Evolutionary conservation across 2,888 invertebrate species (phyloP), one percentile per base, ranked within the genome.

Genomic region (Ecliptopera silaceata): DNA sequence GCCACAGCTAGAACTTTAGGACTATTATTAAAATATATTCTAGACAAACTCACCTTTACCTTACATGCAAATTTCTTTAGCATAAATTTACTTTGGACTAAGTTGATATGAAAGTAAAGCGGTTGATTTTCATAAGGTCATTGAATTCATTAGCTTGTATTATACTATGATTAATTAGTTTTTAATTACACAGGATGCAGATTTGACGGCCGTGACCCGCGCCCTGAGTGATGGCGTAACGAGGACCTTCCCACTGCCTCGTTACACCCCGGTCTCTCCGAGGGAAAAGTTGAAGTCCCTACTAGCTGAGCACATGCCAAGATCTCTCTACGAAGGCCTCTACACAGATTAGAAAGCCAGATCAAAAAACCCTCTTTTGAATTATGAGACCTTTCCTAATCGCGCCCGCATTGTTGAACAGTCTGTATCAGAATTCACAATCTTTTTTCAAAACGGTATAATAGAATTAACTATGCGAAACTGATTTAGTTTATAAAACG

Each of bases 251-350:
- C 97, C 97, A 15, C 93, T 97, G 85, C 91, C 94, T 17, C 95
- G 96, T 84, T 97, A 97, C 88, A 96, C 96, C 2, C 96, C 97
- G 1, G 95, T 97, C 39, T 95, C 95, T 1, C 93, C 94, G 42
- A 90, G 93, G 45, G 97, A 97, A 84, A 95, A 96, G 77, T 85
- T 97, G 46, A 96, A 96, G 90, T 94, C 95, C 46, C 90, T 96
- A 67, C 89, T 96, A 59, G 95, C 96, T 59, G 96, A 96, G 72
- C 96, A 97, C 82, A 92, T 96, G 79, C 95, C 97, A 2, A 93
- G 95, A 68, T 94, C 96, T 13, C 92, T 97, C 66, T 97, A 96
- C 82, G 96, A 97, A 77, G 93, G 95, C 61, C 85, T 97, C 56
- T 97, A 96, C 80, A 62, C 73, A 34, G 91, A 91, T 72, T 91